Percentiles rank a stretch among this genome's conserved stretches.
Evolutionary conservation across 2,888 invertebrate genomes (phyloP).

Genomic region (Agrochola lychnidis): DNA sequence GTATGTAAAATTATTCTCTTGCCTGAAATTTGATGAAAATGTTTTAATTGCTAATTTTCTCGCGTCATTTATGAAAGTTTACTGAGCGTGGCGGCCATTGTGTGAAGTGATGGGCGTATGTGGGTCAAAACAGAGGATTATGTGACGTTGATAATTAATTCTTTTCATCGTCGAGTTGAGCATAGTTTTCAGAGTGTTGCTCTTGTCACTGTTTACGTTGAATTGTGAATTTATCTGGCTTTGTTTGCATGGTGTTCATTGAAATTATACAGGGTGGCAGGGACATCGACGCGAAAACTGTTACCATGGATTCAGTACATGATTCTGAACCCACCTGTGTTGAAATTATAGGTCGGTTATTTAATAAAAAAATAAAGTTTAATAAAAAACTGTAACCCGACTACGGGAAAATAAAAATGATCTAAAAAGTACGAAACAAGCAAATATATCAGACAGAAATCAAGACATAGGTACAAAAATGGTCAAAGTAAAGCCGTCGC

Average conservation of each 20-base stretch:
- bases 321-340: too few relatives aligned
- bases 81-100: conserved; percentile 51
- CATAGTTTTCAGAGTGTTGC: conserved; percentile 34
- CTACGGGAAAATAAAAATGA: too few relatives aligned
- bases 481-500: too few relatives aligned
- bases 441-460: too few relatives aligned
- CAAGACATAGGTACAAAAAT: too few relatives aligned
- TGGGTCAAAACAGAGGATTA: conserved; percentile 44
- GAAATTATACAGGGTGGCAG: too few relatives aligned
- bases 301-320: too few relatives aligned
- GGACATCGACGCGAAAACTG: too few relatives aligned
- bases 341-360: too few relatives aligned
- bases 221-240: conserved; percentile 1
- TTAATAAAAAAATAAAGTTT: too few relatives aligned
- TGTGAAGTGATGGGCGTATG: conserved; percentile 43
- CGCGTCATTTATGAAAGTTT: conserved; percentile 47
- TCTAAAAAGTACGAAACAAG: too few relatives aligned
- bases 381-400: too few relatives aligned
- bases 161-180: conserved; percentile 49
- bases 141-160: conserved; percentile 51
- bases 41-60: conserved; percentile 56
- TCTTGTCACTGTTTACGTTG: background rate
- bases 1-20: conserved; percentile 3
- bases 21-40: conserved; percentile 22
- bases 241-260: background rate